A percentile compares a stretch with the other conserved stretches of the same genome.
Evolutionary conservation across 2,113 vertebrate species (phyloP).

Genomic region (Empidonax alnorum): DNA sequence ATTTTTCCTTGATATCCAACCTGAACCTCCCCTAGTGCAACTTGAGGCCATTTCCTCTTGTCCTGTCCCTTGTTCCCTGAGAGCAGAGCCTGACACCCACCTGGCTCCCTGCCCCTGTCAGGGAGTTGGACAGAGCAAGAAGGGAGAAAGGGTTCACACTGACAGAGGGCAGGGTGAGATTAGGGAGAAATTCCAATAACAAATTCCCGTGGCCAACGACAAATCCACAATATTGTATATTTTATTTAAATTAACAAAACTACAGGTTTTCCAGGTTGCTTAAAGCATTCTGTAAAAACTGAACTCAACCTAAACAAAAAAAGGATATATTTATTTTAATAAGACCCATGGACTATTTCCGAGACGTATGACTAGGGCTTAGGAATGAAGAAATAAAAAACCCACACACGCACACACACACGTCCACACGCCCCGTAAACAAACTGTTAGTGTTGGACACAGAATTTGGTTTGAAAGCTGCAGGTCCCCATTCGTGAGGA

Average conservation of each 20-base stretch:
- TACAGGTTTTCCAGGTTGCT: conserved; percentile 37
- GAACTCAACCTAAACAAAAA: conserved; percentile 25
- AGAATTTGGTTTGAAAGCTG: conserved; percentile 70
- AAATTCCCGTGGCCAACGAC: neutral
- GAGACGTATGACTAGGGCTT: neutral
- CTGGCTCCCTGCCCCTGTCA: neutral
- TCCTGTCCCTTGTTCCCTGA: neutral
- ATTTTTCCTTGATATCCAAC: neutral
- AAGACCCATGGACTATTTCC: conserved; percentile 3
- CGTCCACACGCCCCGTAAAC: neutral
- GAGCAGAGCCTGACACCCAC: neutral
- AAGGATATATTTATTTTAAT: conserved; percentile 30
- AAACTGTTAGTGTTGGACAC: conserved; percentile 72
- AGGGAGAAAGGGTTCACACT: neutral
- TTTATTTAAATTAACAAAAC: conserved; percentile 71
- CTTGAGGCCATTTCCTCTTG: neutral
- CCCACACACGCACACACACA: neutral
- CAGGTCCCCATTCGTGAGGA: neutral
- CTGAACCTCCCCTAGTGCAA: neutral
- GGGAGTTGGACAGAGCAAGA: neutral
- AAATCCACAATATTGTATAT: neutral
- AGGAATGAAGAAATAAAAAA: conserved; percentile 67
- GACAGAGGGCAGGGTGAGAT: neutral
- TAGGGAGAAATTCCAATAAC: neutral
- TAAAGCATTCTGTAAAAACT: conserved; percentile 45